Evolutionary conservation across 2,113 vertebrate species (phyloP).

Genomic region (Leuciscus idus): DNA sequence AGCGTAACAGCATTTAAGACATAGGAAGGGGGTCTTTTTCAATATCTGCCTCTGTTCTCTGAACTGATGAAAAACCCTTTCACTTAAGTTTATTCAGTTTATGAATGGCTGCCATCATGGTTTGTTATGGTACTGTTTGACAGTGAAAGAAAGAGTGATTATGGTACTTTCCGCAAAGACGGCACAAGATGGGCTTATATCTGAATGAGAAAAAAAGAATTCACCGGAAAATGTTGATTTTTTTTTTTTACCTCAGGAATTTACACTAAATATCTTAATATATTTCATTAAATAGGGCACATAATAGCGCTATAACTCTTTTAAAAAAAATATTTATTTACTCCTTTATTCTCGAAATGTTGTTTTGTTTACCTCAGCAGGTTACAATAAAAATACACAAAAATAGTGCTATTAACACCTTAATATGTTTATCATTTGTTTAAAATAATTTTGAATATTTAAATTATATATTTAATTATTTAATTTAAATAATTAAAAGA

Average conservation of each 20-base stretch:
- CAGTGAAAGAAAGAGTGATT: neutral
- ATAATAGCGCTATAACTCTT: too few relatives aligned
- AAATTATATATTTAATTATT: neutral
- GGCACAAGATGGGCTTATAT: neutral
- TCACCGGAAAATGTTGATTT: neutral
- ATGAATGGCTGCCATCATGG: constrained; percentile 40
- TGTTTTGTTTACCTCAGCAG: neutral
- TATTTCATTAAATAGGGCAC: too few relatives aligned
- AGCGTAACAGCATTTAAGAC: neutral
- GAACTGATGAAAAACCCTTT: constrained; percentile 41
- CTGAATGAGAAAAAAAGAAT: neutral
- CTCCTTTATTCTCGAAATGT: neutral
- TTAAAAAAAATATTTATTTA: neutral
- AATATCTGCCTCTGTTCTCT: neutral
- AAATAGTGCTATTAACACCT: neutral
- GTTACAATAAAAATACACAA: too few relatives aligned
- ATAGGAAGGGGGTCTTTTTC: neutral
- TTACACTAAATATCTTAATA: neutral
- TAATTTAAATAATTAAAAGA: neutral
- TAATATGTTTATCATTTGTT: neutral
- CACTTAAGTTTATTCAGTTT: constrained; percentile 31
- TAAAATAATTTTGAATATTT: neutral
- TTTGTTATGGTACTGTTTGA: constrained; percentile 29
- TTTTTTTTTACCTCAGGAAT: constrained; percentile 1
- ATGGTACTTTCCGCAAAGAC: neutral